Base-by-base conservation (phyloP, 1,140 invertebrate genomes). In the Drosophila elegans region DNA sequence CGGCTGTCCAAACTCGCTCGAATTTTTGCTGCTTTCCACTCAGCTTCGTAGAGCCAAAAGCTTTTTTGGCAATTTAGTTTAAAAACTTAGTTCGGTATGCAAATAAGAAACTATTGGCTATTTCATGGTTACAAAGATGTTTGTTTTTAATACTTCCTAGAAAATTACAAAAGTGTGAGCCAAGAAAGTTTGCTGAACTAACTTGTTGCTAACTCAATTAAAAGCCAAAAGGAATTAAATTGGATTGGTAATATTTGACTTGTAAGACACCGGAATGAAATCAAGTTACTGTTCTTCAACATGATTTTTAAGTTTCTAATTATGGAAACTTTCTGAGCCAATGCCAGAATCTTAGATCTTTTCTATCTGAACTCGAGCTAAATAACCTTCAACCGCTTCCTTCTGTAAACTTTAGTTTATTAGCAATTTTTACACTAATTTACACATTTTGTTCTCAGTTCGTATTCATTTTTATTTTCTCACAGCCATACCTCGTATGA, bases 371-470 rank as follows among this genome's bases (percentile, higher is more conserved):
- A 11, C 13, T 13, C 13, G 10, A n/a, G 12, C 13, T 10, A 4
- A 2, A 46, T 38, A 41, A 12, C 44, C 44, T 41, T 49, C 7
- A 49, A 25, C 3, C 6, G 11, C 11, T 25, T 9, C n/a, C 9
- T 1, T 27, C 1, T 48, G 42, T 46, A 29, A 32, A 62, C 36
- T 11, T 41, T 11, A 29, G 4, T 42, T 64, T 62, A 42, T 49
- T 67, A 49, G 45, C 45, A 54, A 27, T 16, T 68, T 34, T 27
- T 29, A 41, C 42, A 44, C 38, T 62, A 78, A 74, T 74, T 78
- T 64, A 64, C 74, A 83, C 79, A 84, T 71, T 69, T 64, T 25
- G 38, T 57, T 32, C 42, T 51, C 21, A 12, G 36, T 49, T 41
- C n/a, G 38, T 25, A 39, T 52, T 61, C 11, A 34, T 21, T 6